These are phyloP conservation scores for Panthera uncia DNA, from an alignment of 2,113 vertebrate genomes.

Conservation along the genomic window DNA sequence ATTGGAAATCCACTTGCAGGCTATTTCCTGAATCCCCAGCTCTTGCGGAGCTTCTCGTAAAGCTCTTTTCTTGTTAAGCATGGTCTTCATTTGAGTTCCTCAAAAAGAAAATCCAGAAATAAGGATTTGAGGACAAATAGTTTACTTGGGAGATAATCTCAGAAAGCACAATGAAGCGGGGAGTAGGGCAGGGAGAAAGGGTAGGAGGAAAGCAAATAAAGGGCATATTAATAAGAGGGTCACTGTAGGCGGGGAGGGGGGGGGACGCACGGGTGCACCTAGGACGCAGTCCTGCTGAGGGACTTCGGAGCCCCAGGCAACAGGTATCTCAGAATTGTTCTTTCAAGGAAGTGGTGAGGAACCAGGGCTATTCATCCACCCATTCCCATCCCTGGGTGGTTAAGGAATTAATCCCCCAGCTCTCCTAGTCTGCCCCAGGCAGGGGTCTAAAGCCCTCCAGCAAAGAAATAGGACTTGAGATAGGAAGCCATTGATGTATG, in stretches of 20 bases:
- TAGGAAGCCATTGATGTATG: background rate
- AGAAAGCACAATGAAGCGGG: background rate
- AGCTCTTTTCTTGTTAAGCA: background rate
- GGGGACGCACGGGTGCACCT: rapidly evolving
- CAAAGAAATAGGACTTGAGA: background rate
- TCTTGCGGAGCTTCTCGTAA: background rate
- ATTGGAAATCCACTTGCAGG: background rate
- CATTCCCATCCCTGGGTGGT: background rate
- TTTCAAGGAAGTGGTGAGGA: background rate
- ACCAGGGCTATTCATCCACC: background rate
- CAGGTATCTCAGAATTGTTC: background rate
- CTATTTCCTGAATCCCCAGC: background rate
- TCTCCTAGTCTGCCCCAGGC: background rate
- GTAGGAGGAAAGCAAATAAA: no score
- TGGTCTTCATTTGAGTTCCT: background rate
- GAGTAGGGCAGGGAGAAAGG: background rate
- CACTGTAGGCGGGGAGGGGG: no score
- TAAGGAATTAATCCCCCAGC: background rate
- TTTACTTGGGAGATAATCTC: background rate
- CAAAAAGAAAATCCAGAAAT: background rate
- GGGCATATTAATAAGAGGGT: background rate
- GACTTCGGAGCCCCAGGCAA: background rate
- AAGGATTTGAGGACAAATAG: background rate
- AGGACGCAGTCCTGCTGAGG: background rate
- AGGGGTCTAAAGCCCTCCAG: background rate